Evolutionary conservation across 2,888 invertebrate species (phyloP).

Genomic region (Apocheima hispidaria): DNA sequence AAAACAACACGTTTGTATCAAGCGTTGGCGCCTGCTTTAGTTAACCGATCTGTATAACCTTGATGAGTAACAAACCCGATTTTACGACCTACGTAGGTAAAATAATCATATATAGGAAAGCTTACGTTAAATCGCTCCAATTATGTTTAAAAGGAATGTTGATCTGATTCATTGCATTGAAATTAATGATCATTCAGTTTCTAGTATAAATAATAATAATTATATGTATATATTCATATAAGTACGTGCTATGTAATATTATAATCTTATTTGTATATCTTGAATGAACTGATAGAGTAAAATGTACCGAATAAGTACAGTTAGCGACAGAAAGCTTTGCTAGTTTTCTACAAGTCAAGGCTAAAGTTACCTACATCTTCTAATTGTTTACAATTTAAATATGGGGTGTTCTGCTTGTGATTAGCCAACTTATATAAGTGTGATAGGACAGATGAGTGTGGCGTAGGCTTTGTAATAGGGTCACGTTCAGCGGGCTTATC

Average conservation of each 20-base stretch:
- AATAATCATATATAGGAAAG: background rate
- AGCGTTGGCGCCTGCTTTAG: background rate
- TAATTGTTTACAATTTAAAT: too few species aligned
- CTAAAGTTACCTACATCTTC: too few species aligned
- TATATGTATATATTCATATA: background rate
- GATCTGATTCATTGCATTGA: conserved; percentile 1
- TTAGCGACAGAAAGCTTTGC: background rate
- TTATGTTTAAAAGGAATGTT: too few species aligned
- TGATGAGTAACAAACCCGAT: background rate
- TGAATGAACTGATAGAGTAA: conserved; percentile 52
- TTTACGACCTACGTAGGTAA: background rate
- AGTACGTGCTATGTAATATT: conserved; percentile 21
- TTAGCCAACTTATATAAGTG: too few species aligned
- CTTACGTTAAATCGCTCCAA: background rate
- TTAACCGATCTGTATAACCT: too few species aligned
- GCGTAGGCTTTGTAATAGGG: too few species aligned
- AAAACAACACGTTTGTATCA: background rate
- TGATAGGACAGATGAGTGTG: too few species aligned
- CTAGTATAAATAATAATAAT: background rate
- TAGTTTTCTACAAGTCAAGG: background rate
- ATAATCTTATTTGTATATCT: conserved; percentile 45
- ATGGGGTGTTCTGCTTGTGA: too few species aligned
- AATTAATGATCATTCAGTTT: background rate
- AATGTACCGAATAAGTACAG: conserved; percentile 12
- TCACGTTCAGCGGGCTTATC: too few species aligned